Base-by-base conservation (phyloP, 2,888 invertebrate species). In the Colletes collaris region DNA sequence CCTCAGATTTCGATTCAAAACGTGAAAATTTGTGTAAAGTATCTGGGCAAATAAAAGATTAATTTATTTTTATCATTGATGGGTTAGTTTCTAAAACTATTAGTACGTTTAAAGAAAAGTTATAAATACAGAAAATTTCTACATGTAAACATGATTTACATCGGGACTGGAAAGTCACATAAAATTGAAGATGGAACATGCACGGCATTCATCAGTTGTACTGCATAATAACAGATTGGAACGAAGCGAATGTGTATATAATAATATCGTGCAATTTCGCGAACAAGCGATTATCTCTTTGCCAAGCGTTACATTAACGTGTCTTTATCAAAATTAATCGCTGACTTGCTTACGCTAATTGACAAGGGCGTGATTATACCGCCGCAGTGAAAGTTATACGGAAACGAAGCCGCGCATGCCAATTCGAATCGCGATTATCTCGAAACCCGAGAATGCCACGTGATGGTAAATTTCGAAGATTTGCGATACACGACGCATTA, bases 291-390 rank as follows among this genome's bases (percentile, higher is more conserved):
- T 89, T 86, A 89, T 86, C 83, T 85, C 83, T 82, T 85, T 85
- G 86, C 83, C 79, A 80, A 85, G 82, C 80, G 81, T 65, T 77
- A 75, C 76, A 78, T 76, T 81, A 81, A 79, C 72, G 82, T 79
- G 78, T 85, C 80, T 84, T 89, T 89, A 86, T 87, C 84, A 80
- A 87, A 90, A 90, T 90, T 89, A 88, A 89, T 78, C 83, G 84
- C 87, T 78, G 77, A 70, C 79, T 82, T 76, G 81, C 85, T 83
- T 81, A 65, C 76, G 79, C 76, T 88, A 89, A 88, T 89, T 84
- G 87, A 83, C 84, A 83, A 84, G 81, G 78, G 62, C 63, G 60
- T 72, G 77, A 88, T 83, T 87, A 76, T 62, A 67, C 64, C 49
- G 16, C 60, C 67, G n/a, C n/a, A 65, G 84, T 79, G 82, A 85